These are phyloP conservation scores for Liasis olivaceus DNA, from an alignment of 2,797 vertebrate genomes.

Conservation along the genomic window DNA sequence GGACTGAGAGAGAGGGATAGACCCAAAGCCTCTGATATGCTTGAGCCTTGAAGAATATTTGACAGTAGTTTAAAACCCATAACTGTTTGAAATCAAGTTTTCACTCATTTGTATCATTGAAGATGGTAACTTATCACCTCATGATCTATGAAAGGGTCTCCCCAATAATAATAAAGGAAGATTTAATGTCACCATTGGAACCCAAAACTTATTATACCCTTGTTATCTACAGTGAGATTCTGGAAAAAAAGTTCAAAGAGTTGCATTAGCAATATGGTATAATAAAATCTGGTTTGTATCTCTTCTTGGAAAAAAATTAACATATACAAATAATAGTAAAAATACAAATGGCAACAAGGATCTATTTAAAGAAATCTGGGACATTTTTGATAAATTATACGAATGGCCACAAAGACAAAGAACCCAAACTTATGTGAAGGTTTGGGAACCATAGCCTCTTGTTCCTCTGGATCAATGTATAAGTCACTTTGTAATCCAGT, in stretches of 20 bases:
- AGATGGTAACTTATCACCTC: neutral
- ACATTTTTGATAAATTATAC: neutral
- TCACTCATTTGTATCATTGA: neutral
- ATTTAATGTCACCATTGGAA: neutral
- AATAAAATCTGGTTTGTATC: neutral
- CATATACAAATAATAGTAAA: neutral
- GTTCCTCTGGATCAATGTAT: neutral
- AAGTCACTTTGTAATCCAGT: neutral
- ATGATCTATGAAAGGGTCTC: neutral
- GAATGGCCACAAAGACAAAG: neutral
- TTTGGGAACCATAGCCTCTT: neutral
- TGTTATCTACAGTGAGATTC: neutral
- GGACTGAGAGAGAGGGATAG: neutral
- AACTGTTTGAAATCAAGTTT: neutral
- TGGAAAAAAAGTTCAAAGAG: neutral
- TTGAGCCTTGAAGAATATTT: neutral
- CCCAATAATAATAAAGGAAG: neutral
- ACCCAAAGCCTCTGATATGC: neutral
- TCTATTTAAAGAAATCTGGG: neutral
- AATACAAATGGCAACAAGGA: neutral
- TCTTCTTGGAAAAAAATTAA: neutral
- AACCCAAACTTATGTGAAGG: neutral
- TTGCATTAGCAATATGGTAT: neutral
- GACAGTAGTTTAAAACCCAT: neutral
- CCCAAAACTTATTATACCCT: neutral